Base-by-base conservation (phyloP, 2,113 vertebrate species). In the Anolis sagrei region DNA sequence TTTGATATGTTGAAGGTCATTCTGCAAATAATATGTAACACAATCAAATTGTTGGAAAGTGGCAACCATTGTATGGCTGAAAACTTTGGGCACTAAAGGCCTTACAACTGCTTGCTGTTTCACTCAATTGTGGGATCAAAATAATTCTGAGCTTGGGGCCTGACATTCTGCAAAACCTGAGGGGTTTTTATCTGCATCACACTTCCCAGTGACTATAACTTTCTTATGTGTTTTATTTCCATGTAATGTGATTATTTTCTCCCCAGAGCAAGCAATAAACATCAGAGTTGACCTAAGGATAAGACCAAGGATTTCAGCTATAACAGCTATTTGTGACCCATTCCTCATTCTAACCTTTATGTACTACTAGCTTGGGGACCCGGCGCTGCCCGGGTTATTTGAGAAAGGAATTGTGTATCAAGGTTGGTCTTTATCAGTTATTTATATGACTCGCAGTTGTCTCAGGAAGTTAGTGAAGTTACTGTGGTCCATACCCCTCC, bases 281-380 rank as follows among this genome's bases (percentile, higher is more conserved):
- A 76, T 36, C 0, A 0, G 32, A 25, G 84, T 3, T 92, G 84
- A 92, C 75, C 44, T 70, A 83, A 76, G 73, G 83, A 74, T 76
- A 87, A 84, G 36, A 87, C 54, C 73, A 86, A 86, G 89, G 91
- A 89, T 90, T 88, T 89, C 90, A 27, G 86, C 75, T 10, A 25
- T 79, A 89, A 68, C 21, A 88, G n/a, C 61, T 76, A 10, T 75
- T 6, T 70, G 32, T 18, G 14, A 39, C 1, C 13, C 3, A 0
- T 44, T 27, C 82, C 54, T 9, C 75, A 85, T 62, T 27, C 80
- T 82, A 69, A 14, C 16, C 6, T 44, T 6, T 1, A 44, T 78
- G 29, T 87, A 19, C 44, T 89, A 44, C n/a, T n/a, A n/a, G n/a
- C n/a, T n/a, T n/a, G n/a, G n/a, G n/a, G n/a, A n/a, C n/a, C n/a